Percentiles rank a stretch among this genome's conserved stretches.
Evolutionary conservation across 1,140 invertebrate species (phyloP).

Genomic region (Trichoplusia ni): DNA sequence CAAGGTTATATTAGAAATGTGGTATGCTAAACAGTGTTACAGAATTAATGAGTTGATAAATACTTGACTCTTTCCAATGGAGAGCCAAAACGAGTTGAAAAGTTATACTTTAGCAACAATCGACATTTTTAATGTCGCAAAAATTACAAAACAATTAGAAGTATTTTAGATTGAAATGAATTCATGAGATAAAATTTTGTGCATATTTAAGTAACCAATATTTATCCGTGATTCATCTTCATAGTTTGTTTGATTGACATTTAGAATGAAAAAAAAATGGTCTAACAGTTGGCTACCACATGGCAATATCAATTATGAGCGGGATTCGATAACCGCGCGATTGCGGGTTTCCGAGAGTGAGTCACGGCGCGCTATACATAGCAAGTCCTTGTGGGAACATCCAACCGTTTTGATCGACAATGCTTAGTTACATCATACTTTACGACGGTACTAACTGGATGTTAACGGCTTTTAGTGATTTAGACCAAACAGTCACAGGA

Average conservation of each 20-base stretch:
- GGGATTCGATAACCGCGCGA: conserved; percentile 18
- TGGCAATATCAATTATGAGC: conserved; percentile 15
- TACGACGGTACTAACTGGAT: background rate
- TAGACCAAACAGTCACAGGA: too few relatives aligned
- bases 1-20: background rate
- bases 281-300: background rate
- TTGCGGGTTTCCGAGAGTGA: conserved; percentile 19
- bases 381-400: conserved; percentile 23
- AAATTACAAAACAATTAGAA: too few relatives aligned
- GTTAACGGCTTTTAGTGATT: background rate
- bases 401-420: conserved; percentile 14
- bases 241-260: background rate
- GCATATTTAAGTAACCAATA: too few relatives aligned
- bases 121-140: too few relatives aligned
- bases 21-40: background rate
- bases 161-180: too few relatives aligned
- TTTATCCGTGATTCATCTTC: too few relatives aligned
- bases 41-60: background rate
- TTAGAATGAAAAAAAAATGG: background rate
- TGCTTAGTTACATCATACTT: conserved; percentile 17
- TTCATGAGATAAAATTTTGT: too few relatives aligned
- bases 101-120: background rate
- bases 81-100: background rate
- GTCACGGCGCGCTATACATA: background rate
- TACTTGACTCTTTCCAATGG: background rate